Evolutionary conservation across 1,140 invertebrate genomes (phyloP).

Genomic region (Drosophila oshimai): DNA sequence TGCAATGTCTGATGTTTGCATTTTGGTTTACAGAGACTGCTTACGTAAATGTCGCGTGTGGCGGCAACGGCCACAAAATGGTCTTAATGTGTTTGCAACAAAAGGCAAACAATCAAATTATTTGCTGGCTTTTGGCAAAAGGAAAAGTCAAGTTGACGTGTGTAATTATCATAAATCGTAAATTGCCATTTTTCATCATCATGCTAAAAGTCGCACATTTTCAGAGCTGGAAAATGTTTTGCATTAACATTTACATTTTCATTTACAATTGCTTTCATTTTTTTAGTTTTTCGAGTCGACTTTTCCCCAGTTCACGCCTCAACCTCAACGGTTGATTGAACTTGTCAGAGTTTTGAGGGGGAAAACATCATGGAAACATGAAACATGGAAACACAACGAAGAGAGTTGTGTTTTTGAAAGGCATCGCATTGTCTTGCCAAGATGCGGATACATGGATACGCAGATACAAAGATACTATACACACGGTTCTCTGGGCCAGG

Average conservation of each 20-base stretch:
- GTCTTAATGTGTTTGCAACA: slow-evolving; percentile 36
- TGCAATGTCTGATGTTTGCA: slow-evolving; percentile 13
- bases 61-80: slow-evolving; percentile 38
- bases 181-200: slow-evolving; percentile 73
- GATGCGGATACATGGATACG: slow-evolving; percentile 23
- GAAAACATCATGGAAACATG: too few species aligned
- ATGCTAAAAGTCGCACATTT: slow-evolving; percentile 78
- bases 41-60: slow-evolving; percentile 77
- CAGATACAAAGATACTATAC: slow-evolving; percentile 28
- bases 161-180: slow-evolving; percentile 78
- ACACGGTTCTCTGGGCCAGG: slow-evolving; percentile 32
- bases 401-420: slow-evolving; percentile 54
- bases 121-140: slow-evolving; percentile 52
- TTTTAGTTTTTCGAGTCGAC: slow-evolving; percentile 21
- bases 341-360: slow-evolving; percentile 61
- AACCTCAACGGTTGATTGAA: slow-evolving; percentile 77
- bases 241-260: slow-evolving; percentile 47
- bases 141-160: slow-evolving; percentile 76
- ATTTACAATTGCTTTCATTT: slow-evolving; percentile 63
- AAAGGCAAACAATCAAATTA: slow-evolving; percentile 52
- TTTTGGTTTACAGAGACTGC: slow-evolving; percentile 4
- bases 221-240: slow-evolving; percentile 62
- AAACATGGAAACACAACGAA: slow-evolving; percentile 28
- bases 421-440: slow-evolving; percentile 53
- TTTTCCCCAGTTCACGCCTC: slow-evolving; percentile 67